Evolutionary conservation across 2,888 invertebrate genomes (phyloP), one percentile per base, ranked within the genome.

Genomic region (Lasioglossum leucozonium): DNA sequence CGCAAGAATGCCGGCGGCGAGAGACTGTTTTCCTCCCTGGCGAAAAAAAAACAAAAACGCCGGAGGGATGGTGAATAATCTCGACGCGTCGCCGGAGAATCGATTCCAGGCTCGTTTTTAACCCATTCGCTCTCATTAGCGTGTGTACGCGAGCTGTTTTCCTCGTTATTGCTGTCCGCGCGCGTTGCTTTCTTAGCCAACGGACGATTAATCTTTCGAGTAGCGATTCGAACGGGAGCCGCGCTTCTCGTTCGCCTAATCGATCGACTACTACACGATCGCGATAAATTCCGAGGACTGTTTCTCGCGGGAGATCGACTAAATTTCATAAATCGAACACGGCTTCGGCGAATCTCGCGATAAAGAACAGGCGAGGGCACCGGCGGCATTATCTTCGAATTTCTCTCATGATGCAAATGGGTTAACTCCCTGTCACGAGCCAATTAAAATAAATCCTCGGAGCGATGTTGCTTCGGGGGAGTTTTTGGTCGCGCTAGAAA

Each of bases 361-460:
- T 51, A 22, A 10, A 51, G 22, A 51, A 51, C 22, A 22, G 2
- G 22, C 34, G 34, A 1, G 2, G 51, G 22, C 51, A 8, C n/a
- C n/a, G n/a, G 8, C 8, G 51, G 51, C 22, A 51, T 51, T 51
- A 51, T 51, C 18, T 22, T 51, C 2, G 22, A 51, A 51, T 51
- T 51, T 22, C 51, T 22, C 51, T 51, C 51, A 51, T 10, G 51
- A 51, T 51, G 51, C 22, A 51, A 51, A 51, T 51, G 51, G 51
- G 51, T 51, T 51, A 51, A 51, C 51, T 51, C 22, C 3, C 8
- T 26, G n/a, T 26, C 26, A 26, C 58, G 58, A 58, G 58, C 26
- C 58, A 58, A 34, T 86, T 85, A 82, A 82, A 82, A 72, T 82
- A 85, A 85, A 85, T 81, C 81, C 22, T 22, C 22, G 51, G 22